These are phyloP conservation scores for Polydrusus cervinus DNA, from an alignment of 2,888 invertebrate species.

Conservation along the genomic window DNA sequence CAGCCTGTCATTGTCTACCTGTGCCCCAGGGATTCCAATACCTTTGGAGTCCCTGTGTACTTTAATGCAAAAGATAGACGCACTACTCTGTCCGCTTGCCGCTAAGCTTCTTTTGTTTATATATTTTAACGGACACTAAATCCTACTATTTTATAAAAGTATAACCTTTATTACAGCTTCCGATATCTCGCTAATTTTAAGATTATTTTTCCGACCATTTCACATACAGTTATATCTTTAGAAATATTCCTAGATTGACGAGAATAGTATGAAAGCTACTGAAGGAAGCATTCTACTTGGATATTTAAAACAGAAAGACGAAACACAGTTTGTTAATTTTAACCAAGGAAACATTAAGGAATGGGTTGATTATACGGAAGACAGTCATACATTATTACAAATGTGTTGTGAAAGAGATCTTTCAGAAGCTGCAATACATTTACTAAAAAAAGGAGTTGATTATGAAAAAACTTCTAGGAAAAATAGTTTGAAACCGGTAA, in stretches of 20 bases:
- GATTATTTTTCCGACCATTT: too few species aligned
- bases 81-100: too few species aligned
- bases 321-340: slow-evolving; percentile 61
- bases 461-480: slow-evolving; percentile 69
- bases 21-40: too few species aligned
- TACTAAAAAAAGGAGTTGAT: slow-evolving; percentile 74
- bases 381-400: slow-evolving; percentile 68
- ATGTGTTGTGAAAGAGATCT: slow-evolving; percentile 72
- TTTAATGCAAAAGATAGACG: too few species aligned
- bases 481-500: slow-evolving; percentile 9
- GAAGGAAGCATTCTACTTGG: slow-evolving; percentile 54
- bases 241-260: slow-evolving; percentile 6
- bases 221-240: not conserved
- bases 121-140: too few species aligned
- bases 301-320: slow-evolving; percentile 55
- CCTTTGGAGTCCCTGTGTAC: too few species aligned
- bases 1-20: too few species aligned
- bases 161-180: too few species aligned
- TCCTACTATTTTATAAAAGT: too few species aligned
- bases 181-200: too few species aligned
- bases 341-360: slow-evolving; percentile 59
- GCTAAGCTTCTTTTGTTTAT: too few species aligned
- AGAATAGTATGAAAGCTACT: slow-evolving; percentile 5
- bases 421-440: slow-evolving; percentile 71
- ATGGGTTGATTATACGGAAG: slow-evolving; percentile 65